Evolutionary conservation across 2,797 vertebrate genomes (phyloP).

Genomic region (Morelia viridis): DNA sequence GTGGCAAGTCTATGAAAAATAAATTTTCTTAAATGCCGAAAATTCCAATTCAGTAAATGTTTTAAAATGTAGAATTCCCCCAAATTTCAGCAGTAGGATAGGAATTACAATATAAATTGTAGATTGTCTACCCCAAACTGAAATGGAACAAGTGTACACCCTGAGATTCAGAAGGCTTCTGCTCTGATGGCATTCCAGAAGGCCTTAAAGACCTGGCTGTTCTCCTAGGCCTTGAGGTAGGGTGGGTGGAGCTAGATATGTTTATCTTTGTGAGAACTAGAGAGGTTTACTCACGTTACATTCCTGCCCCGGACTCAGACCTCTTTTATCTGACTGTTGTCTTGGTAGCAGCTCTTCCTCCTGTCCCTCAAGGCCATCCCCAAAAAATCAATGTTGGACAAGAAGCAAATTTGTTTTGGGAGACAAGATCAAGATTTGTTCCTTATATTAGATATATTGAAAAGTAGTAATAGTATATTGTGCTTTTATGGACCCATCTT

Average conservation of each 20-base stretch:
- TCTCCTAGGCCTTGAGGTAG: neutral
- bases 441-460: too few relatives aligned
- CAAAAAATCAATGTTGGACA: neutral
- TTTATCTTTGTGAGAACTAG: neutral
- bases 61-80: too few relatives aligned
- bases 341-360: neutral
- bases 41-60: too few relatives aligned
- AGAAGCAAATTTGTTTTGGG: neutral
- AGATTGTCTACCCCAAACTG: too few relatives aligned
- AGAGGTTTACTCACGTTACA: neutral
- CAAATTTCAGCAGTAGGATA: too few relatives aligned
- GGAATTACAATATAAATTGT: too few relatives aligned
- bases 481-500: neutral
- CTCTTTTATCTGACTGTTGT: neutral
- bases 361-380: neutral
- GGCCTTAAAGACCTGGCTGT: neutral
- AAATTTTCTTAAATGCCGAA: too few relatives aligned
- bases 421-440: neutral
- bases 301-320: neutral
- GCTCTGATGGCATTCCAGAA: too few relatives aligned
- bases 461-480: neutral
- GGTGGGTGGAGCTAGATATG: neutral
- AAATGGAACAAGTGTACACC: too few relatives aligned
- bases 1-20: too few relatives aligned
- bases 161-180: too few relatives aligned